Conservation (phyloP, 2,888 invertebrate species). For the Eucera pruinosa region DNA sequence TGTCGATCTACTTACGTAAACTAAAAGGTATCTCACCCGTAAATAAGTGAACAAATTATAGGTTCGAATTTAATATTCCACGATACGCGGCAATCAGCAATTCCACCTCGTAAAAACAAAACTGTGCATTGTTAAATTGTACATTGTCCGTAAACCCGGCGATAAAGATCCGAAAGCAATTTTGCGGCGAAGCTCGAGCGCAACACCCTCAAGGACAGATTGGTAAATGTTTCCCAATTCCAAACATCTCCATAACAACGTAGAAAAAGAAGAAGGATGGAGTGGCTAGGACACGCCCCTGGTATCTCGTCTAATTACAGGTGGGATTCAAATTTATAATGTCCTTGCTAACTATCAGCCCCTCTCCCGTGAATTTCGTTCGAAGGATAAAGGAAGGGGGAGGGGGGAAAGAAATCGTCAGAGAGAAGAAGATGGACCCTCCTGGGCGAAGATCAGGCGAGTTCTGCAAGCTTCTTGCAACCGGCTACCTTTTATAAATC, state of each 20-base stretch:
- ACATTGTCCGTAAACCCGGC: too few relatives aligned
- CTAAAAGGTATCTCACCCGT: too few relatives aligned
- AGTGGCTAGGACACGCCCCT: constrained; percentile 65
- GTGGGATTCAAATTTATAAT: constrained; percentile 77
- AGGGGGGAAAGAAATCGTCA: neutral
- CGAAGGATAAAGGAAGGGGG: constrained; percentile 13
- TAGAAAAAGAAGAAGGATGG: constrained; percentile 16
- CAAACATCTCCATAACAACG: constrained; percentile 6
- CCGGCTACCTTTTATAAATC: constrained; percentile 57
- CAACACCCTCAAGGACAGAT: too few relatives aligned
- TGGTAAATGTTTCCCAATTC: neutral
- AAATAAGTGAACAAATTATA: too few relatives aligned
- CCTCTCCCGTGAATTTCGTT: constrained; percentile 58
- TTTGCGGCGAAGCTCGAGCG: neutral
- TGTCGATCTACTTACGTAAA: too few relatives aligned
- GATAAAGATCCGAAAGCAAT: neutral
- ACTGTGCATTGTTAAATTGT: too few relatives aligned
- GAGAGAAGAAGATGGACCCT: constrained; percentile 10
- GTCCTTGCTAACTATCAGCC: constrained; percentile 75
- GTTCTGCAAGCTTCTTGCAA: constrained; percentile 24
- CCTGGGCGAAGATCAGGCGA: constrained; percentile 30
- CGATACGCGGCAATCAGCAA: too few relatives aligned
- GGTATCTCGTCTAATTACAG: constrained; percentile 74
- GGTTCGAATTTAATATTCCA: too few relatives aligned
- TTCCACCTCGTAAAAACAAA: too few relatives aligned